Conservation (phyloP, 2,113 vertebrate genomes). For the Manacus vitellinus region DNA sequence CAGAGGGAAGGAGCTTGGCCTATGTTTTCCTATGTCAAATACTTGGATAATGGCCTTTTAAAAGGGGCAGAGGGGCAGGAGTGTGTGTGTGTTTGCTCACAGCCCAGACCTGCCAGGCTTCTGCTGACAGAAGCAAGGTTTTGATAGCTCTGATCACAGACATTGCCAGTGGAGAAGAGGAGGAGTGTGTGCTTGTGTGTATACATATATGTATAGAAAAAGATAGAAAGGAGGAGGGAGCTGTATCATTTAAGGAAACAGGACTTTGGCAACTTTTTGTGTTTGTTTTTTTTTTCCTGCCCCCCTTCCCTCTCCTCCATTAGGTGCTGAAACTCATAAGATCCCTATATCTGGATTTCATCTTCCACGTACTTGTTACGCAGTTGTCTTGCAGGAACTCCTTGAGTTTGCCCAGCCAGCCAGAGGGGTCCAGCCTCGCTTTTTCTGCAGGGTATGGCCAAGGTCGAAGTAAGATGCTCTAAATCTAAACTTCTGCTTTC, state of each 20-base stretch:
- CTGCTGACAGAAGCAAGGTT: background rate
- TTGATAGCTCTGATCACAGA: background rate
- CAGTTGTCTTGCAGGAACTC: constrained; percentile 65
- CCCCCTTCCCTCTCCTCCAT: background rate
- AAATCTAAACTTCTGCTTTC: background rate
- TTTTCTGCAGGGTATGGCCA: constrained; percentile 78
- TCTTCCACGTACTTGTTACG: constrained; percentile 47
- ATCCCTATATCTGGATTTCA: constrained; percentile 78
- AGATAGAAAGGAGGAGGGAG: background rate
- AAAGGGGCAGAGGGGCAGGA: background rate
- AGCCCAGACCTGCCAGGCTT: background rate
- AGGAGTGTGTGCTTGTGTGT: background rate
- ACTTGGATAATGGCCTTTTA: background rate
- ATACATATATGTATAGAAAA: background rate
- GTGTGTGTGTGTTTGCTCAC: background rate
- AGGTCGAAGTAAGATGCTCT: background rate
- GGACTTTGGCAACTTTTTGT: background rate
- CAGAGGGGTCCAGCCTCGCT: constrained; percentile 27
- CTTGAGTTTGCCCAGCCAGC: constrained; percentile 67
- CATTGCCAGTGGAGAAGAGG: background rate
- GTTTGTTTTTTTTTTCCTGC: background rate
- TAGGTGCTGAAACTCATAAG: constrained; percentile 80
- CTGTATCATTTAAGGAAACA: background rate
- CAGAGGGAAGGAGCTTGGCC: background rate
- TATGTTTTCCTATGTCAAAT: background rate